Base-by-base conservation (phyloP, 2,797 vertebrate genomes). In the Gymnoscopelus braueri region DNA sequence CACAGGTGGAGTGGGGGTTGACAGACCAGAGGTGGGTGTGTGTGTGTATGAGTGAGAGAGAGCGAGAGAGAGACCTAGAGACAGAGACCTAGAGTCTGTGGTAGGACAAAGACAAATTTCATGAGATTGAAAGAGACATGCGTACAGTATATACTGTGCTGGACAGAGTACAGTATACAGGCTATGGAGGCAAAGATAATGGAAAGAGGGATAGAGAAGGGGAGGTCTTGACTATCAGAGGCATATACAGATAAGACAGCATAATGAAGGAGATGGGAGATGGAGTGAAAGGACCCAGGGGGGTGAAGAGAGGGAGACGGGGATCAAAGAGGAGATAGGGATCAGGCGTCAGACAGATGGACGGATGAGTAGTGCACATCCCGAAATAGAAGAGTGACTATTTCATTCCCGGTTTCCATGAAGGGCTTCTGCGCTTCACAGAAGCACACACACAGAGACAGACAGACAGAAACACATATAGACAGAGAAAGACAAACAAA, bases 311-410 rank as follows among this genome's bases (percentile, higher is more conserved):
- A 44, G 49, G 4, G 23, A 54, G 47, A 0, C 0, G n/a, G 47
- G 3, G 0, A 5, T 67, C 58, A 65, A 26, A 26, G 55, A 62
- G 32, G 14, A 29, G 8, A 1, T 57, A 54, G 6, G 6, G 50
- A 56, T 47, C 55, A 52, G 13, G 1, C 52, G 29, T 3, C 47
- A 59, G 65, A 23, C 24, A 12, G 35, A 47, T 13, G 15, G 59
- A 48, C 5, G 8, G 55, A 63, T 65, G 63, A 56, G 26, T 52
- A 19, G 32, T 32, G 48, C 54, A 1, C 4, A 49, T 69, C 74
- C 69, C 73, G 5, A 83, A 78, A 83, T 85, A 87, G 81, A 75
- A 19, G 29, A 68, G 13, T 74, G 75, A 79, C 63, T 4, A 26
- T 32, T 62, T 63, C 15, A 6, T 63, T 50, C 26, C 2, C 58